Evolutionary conservation across 2,888 invertebrate genomes (phyloP).

Genomic region (Catocala nupta): DNA sequence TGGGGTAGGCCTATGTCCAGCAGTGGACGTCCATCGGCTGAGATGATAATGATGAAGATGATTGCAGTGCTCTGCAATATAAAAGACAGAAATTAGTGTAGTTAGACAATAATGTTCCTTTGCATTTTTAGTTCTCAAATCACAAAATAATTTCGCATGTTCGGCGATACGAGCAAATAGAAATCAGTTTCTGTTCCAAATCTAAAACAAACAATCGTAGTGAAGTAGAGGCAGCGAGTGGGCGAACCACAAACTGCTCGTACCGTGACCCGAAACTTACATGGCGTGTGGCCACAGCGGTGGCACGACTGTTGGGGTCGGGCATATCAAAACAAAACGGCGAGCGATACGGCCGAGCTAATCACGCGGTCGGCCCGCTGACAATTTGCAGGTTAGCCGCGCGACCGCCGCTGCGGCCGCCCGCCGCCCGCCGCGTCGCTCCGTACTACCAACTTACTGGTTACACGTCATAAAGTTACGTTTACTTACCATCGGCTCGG

Average conservation of each 20-base stretch:
- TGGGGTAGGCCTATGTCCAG: no score
- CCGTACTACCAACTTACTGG: conserved; percentile 29
- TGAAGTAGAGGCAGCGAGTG: conserved; percentile 55
- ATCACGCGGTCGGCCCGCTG: conserved; percentile 66
- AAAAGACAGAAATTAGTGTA: no score
- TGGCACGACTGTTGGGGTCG: conserved; percentile 46
- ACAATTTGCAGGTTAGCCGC: conserved; percentile 77
- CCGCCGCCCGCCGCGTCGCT: conserved; percentile 24
- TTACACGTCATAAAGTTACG: conserved; percentile 46
- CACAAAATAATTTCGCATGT: no score
- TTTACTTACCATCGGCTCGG: conserved; percentile 41
- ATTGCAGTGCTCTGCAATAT: no score
- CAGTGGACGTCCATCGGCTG: no score
- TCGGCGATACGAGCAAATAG: conserved; percentile 6
- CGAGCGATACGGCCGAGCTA: conserved; percentile 65
- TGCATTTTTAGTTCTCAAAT: not conserved
- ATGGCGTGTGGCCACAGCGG: conserved; percentile 53
- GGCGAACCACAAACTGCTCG: conserved; percentile 67
- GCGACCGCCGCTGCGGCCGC: conserved; percentile 55
- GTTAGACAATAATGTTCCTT: no score
- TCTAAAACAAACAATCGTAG: conserved; percentile 43
- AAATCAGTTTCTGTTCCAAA: conserved; percentile 26
- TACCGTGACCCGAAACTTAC: conserved; percentile 66
- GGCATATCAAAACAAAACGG: conserved; percentile 73
- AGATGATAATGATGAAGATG: no score